These are phyloP conservation scores for Gila orcuttii DNA, from an alignment of 2,113 vertebrate genomes.

Conservation along the genomic window DNA sequence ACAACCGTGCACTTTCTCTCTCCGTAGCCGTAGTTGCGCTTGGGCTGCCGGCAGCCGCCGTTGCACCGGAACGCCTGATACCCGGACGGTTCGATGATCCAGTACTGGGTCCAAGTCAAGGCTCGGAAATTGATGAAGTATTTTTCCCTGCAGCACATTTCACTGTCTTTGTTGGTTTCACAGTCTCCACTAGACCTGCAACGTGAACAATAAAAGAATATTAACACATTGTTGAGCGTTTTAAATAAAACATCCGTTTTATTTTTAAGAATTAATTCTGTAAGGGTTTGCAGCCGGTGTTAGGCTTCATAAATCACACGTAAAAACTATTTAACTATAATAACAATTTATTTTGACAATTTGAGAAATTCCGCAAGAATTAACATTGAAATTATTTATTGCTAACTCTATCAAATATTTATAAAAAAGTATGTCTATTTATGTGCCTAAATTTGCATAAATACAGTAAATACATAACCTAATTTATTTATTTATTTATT, in stretches of 20 bases:
- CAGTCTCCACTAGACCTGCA: constrained; percentile 84
- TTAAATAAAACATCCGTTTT: not conserved
- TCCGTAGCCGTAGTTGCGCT: constrained; percentile 73
- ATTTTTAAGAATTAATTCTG: not conserved
- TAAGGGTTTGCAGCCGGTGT: not conserved
- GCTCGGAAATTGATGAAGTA: constrained; percentile 84
- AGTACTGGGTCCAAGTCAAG: constrained; percentile 83
- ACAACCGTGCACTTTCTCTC: constrained; percentile 77
- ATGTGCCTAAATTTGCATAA: no score
- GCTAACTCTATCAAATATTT: no score
- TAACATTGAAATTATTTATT: no score
- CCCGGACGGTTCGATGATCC: constrained; percentile 84
- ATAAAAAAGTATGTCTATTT: no score
- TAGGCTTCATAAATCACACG: not conserved
- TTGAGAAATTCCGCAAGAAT: not conserved
- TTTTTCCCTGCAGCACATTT: constrained; percentile 81
- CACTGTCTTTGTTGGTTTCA: constrained; percentile 61
- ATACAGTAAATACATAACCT: no score
- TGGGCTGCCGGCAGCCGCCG: constrained; percentile 79
- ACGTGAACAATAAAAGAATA: not conserved
- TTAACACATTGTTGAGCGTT: constrained; percentile 22
- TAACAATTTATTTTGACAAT: not conserved
- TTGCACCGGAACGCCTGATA: constrained; percentile 83
- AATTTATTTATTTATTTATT: no score
- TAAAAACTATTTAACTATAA: not conserved